phyloP scores from a whole-genome alignment of 2,113 vertebrate genomes.

The Dasyprocta punctata region DNA sequence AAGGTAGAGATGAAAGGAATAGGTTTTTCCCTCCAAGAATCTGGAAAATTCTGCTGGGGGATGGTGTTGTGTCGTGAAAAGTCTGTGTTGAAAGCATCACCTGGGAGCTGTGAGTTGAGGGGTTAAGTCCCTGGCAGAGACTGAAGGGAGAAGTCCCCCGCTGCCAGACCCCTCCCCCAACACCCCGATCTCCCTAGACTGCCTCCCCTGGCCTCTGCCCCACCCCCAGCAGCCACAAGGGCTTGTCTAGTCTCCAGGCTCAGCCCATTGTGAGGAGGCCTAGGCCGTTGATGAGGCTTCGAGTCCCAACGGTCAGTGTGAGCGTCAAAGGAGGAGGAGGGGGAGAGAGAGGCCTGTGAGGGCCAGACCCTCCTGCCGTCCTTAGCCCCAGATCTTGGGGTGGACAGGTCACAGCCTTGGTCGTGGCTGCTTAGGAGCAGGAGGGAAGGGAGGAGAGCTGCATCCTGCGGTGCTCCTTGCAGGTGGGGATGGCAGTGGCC shows the following conservation, averaged over 20 bases:
- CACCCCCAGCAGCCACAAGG: constrained; percentile 48
- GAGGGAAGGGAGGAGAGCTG: neutral
- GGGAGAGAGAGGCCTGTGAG: neutral
- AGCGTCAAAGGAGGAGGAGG: neutral
- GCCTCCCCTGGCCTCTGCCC: neutral
- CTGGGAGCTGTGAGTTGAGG: constrained; percentile 45
- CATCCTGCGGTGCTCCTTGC: neutral
- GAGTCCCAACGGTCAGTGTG: constrained; percentile 65
- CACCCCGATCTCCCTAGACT: too few relatives aligned
- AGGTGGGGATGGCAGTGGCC: neutral
- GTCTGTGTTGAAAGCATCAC: neutral
- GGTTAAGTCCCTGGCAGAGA: neutral
- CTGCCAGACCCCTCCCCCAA: neutral
- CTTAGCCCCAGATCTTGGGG: neutral
- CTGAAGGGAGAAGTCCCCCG: neutral
- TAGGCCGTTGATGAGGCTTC: constrained; percentile 47
- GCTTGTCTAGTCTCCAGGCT: neutral
- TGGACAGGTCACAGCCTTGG: neutral
- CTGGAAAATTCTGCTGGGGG: constrained; percentile 75
- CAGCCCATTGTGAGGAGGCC: constrained; percentile 59
- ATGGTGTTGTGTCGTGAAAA: constrained; percentile 56
- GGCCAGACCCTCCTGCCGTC: too few relatives aligned
- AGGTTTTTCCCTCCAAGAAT: constrained; percentile 67
- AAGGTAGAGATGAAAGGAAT: constrained; percentile 42
- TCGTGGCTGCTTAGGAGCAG: neutral